These are phyloP conservation scores for Parnassius glacialis DNA, from an alignment of 2,888 invertebrate genomes.

Conservation along the genomic window DNA sequence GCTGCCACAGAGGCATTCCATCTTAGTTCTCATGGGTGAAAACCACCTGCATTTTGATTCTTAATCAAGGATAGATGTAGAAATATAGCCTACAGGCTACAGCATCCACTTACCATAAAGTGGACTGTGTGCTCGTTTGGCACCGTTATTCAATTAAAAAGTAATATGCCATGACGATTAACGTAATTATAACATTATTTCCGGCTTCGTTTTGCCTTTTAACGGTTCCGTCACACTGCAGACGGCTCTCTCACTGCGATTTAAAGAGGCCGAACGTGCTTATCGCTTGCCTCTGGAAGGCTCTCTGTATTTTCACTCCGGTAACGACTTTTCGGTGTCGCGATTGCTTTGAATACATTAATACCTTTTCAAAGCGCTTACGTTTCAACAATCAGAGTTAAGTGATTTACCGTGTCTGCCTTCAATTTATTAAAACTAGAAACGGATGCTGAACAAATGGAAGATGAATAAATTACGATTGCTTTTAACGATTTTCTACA, in stretches of 20 bases:
- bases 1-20: too few relatives aligned
- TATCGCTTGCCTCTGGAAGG: constrained; percentile 32
- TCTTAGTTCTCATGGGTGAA: too few relatives aligned
- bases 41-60: too few relatives aligned
- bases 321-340: constrained; percentile 35
- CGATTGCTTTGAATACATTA: constrained; percentile 35
- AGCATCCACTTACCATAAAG: too few relatives aligned
- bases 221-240: constrained; percentile 2
- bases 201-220: neutral
- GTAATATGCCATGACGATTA: too few relatives aligned
- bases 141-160: too few relatives aligned
- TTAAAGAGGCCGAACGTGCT: constrained; percentile 37
- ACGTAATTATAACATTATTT: neutral
- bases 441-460: neutral
- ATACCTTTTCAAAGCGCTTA: constrained; percentile 26
- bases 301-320: constrained; percentile 33
- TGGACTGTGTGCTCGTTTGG: too few relatives aligned
- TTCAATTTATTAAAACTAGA: constrained; percentile 12
- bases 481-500: neutral
- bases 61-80: too few relatives aligned
- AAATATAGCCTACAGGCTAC: too few relatives aligned
- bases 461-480: constrained; percentile 15
- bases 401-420: constrained; percentile 11
- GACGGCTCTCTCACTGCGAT: constrained; percentile 1
- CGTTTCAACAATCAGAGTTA: constrained; percentile 23